A percentile compares a stretch with the other conserved stretches of the same genome.
phyloP scores from a whole-genome alignment of 2,113 vertebrate species.

The Dasyurus viverrinus region DNA sequence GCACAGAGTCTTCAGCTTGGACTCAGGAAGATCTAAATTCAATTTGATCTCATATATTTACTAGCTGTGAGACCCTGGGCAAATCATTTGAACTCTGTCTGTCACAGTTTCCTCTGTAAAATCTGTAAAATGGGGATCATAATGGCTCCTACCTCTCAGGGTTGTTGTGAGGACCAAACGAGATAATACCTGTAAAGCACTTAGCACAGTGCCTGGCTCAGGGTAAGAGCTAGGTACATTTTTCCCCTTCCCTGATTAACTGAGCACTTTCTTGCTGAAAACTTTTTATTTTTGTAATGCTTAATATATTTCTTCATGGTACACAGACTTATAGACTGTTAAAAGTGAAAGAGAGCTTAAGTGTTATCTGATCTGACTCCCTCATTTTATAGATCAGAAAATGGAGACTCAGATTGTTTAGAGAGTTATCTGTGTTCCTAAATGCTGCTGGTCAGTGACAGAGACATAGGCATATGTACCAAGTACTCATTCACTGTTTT shows the following conservation, averaged over 20 bases:
- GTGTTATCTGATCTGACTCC: neutral
- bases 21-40: neutral
- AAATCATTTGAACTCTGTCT: neutral
- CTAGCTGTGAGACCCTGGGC: neutral
- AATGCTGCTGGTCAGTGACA: neutral
- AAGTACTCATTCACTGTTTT: neutral
- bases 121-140: neutral
- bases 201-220: neutral
- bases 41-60: neutral
- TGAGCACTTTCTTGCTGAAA: neutral
- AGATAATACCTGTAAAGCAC: neutral
- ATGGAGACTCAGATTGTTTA: neutral
- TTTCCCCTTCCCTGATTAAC: neutral
- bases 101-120: neutral
- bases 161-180: neutral
- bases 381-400: neutral
- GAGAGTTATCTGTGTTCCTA: neutral
- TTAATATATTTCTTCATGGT: too few species aligned
- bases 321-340: neutral
- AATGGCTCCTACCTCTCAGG: neutral
- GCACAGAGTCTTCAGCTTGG: neutral
- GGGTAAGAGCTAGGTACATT: neutral
- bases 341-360: neutral
- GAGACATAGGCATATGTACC: neutral
- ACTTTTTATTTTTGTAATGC: neutral